These are phyloP conservation scores for Caenorhabditis latens DNA, from an alignment of 1,140 invertebrate genomes.

Conservation along the genomic window DNA sequence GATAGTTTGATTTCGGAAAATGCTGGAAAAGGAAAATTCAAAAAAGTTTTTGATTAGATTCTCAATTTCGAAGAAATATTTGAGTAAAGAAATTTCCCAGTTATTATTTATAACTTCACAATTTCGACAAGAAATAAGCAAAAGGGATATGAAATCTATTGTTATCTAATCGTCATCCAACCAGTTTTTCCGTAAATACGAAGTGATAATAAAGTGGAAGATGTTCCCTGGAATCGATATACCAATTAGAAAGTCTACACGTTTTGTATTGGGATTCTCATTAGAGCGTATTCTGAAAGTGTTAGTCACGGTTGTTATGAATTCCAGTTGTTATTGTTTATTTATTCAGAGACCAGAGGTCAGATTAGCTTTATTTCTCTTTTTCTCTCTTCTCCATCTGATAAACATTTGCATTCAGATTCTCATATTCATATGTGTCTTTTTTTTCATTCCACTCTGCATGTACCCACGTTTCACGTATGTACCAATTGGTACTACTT, in stretches of 20 bases:
- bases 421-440: neutral
- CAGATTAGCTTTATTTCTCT: constrained; percentile 8
- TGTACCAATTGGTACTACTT: too few relatives aligned
- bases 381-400: neutral
- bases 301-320: neutral
- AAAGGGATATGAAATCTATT: too few relatives aligned
- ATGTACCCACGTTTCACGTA: neutral
- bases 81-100: too few relatives aligned
- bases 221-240: neutral
- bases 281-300: neutral
- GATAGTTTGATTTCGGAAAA: constrained; percentile 18
- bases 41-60: too few relatives aligned
- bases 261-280: too few relatives aligned
- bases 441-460: neutral
- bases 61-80: too few relatives aligned
- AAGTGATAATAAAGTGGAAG: too few relatives aligned
- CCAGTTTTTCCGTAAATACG: too few relatives aligned
- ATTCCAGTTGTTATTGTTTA: constrained; percentile 1
- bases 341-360: neutral
- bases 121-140: too few relatives aligned
- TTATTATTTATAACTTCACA: too few relatives aligned
- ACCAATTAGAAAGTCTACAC: neutral
- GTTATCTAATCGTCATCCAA: too few relatives aligned
- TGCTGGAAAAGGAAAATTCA: neutral
- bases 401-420: neutral